phyloP scores from a whole-genome alignment of 2,113 vertebrate genomes.

The Sylvietta virens region DNA sequence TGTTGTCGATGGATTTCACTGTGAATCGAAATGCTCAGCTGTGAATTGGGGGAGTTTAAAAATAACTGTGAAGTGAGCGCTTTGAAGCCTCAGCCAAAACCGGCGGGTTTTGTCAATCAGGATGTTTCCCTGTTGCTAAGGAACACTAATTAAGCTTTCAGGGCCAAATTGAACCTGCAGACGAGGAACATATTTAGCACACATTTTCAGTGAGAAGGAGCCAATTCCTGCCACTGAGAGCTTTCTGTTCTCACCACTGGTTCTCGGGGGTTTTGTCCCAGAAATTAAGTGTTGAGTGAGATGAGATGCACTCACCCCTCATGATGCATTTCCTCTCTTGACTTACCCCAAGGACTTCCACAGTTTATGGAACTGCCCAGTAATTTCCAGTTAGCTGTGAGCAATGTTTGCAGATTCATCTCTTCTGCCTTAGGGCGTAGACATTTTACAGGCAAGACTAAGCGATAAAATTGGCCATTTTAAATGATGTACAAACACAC shows the following conservation, averaged over 20 bases:
- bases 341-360: background rate
- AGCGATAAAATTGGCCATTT: background rate
- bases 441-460: background rate
- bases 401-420: background rate
- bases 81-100: conserved; percentile 26
- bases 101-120: background rate
- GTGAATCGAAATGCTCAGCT: background rate
- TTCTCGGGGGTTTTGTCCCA: background rate
- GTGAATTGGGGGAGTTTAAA: conserved; percentile 22
- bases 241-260: background rate
- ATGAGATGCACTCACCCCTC: background rate
- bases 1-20: background rate
- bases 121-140: background rate
- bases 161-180: conserved; percentile 14
- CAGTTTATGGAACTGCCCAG: background rate
- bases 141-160: conserved; percentile 8
- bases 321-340: background rate
- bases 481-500: background rate
- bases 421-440: background rate
- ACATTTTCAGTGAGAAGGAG: background rate
- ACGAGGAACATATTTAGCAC: background rate
- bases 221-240: background rate
- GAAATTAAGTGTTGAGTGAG: background rate
- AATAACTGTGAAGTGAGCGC: background rate
- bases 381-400: background rate